Evolutionary conservation across 2,113 vertebrate genomes (phyloP), one percentile per base, ranked within the genome.

Genomic region (Gnathonemus longibarbis): DNA sequence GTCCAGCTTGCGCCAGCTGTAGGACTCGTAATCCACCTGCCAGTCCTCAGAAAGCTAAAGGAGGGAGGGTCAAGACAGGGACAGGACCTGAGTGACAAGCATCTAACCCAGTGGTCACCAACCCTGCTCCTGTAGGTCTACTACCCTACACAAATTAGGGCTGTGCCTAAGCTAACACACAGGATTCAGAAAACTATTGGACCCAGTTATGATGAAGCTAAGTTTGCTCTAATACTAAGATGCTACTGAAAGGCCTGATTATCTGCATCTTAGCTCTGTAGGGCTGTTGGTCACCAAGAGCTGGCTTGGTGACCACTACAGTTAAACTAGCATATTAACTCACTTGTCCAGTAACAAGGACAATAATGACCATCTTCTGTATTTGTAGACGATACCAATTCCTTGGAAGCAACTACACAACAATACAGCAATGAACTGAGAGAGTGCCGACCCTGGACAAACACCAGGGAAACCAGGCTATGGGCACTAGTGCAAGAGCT

Each of bases 11-110:
- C 97, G 95, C 97, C 97, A 98, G 3, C 93, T 94, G 9, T 98
- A 98, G 0, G 97, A 98, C 91, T 98, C 97, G 0, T 98, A 98
- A 92, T 98, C 97, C 45, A 98, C 97, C 94, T 97, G 97, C 97
- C 98, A 98, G 93, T 98, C 97, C 0, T 93, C 90, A 88, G 92
- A 96, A 89, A 98, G 95, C 97, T 98, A 88, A 1, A 39, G 49
- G 8, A 49, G 74, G 50, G 4, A 90, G 42, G 90, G 85, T 5
- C 91, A 46, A 31, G 2, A 0, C 24, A 56, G 3, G 17, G 62
- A n/a, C 2, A 17, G 10, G 1, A 31, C 77, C 84, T 46, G 70
- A 17, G 87, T 88, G 48, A 24, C 27, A 77, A 42, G n/a, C n/a
- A 2, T 19, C 21, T 77, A 27, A 17, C 56, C 56, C 24, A 62